Evolutionary conservation across 2,113 vertebrate species (phyloP), one percentile per base, ranked within the genome.

Genomic region (Thunnus maccoyii): DNA sequence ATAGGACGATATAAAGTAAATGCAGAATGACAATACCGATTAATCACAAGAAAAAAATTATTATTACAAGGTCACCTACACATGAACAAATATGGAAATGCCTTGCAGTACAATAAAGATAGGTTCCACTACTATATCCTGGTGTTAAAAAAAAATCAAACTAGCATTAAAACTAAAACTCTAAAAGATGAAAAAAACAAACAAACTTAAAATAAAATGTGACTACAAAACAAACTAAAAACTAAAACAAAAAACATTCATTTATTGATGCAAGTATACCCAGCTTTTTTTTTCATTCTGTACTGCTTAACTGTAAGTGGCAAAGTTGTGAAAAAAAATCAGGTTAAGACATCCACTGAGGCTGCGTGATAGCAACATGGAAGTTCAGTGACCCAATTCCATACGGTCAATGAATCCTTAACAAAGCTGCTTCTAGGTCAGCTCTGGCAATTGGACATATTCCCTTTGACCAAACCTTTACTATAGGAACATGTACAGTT

Each of bases 361-460:
- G 78, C 4, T 47, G 55, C 32, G 64, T 74, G 70, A 82, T 61
- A 57, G 80, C 65, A 86, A 71, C 88, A 82, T 25, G 9, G 54
- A 80, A 75, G 80, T 82, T 84, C 61, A 82, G 20, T 84, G 84
- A 82, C 78, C 82, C 30, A 5, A 66, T 82, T 88, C 62, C 51
- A 47, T 52, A 74, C 6, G 9, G 72, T 90, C 80, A 76, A 63
- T 88, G 75, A 78, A 79, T 81, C 80, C 62, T 80, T 77, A 82
- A 90, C 55, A 88, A 82, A 84, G 48, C 47, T 65, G 72, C 56
- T 86, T 82, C 76, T 57, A 51, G 75, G 72, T 89, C 72, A 80
- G 47, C 66, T 64, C 14, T 55, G 72, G 70, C 57, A 36, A 66
- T 48, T 83, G 72, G 27, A 70, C 69, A 70, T n/a, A 57, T 62